Conservation (phyloP, 1,140 invertebrate species). For the Lepidurus packardi region DNA sequence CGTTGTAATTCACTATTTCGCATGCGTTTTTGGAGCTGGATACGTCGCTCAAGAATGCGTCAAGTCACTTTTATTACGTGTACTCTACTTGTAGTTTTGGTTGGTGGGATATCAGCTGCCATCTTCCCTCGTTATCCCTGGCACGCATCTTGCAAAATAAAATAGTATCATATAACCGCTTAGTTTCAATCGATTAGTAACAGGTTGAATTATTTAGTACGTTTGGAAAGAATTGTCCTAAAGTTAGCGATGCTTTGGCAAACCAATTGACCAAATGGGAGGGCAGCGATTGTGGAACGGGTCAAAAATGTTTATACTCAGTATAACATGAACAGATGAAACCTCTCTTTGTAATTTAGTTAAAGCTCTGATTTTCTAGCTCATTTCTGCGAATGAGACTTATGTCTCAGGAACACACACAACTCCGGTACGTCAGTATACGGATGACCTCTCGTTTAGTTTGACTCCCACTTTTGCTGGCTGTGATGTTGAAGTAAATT, state of each 20-base stretch:
- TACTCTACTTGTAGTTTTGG: neutral
- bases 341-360: constrained; percentile 13
- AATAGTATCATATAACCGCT: constrained; percentile 28
- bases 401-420: constrained; percentile 44
- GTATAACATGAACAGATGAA: constrained; percentile 38
- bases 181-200: neutral
- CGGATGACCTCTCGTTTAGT: constrained; percentile 46
- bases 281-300: constrained; percentile 40
- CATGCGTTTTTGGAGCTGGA: too few relatives aligned
- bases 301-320: constrained; percentile 47
- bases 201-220: constrained; percentile 10
- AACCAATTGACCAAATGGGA: constrained; percentile 42
- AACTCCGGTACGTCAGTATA: constrained; percentile 45
- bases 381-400: constrained; percentile 37
- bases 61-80: neutral
- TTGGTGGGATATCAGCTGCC: constrained; percentile 5
- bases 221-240: constrained; percentile 25
- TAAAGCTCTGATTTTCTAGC: constrained; percentile 33
- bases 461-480: constrained; percentile 38
- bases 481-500: constrained; percentile 45
- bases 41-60: too few relatives aligned
- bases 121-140: constrained; percentile 25
- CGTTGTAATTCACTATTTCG: too few relatives aligned
- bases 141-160: constrained; percentile 31
- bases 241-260: constrained; percentile 32